phyloP scores from a whole-genome alignment of 1,140 invertebrate species.

The Tetragnatha versicolor region DNA sequence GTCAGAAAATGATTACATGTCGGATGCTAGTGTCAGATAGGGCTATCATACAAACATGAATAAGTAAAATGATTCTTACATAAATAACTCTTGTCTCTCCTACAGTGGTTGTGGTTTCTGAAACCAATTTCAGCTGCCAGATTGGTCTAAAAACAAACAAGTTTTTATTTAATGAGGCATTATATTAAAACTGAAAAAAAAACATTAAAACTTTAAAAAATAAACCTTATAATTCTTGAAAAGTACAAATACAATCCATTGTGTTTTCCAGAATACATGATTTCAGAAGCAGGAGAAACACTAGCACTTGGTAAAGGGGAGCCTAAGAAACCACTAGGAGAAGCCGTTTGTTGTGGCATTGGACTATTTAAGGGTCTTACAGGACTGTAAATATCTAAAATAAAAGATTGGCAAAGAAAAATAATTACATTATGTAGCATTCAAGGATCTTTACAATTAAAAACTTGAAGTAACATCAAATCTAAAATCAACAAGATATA shows the following conservation, averaged over 20 bases:
- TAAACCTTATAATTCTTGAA: constrained; percentile 76
- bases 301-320: constrained; percentile 9
- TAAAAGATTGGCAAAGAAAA: background rate
- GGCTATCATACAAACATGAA: background rate
- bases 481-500: background rate
- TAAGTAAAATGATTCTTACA: constrained; percentile 59
- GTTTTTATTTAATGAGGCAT: background rate
- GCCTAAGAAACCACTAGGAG: background rate
- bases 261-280: constrained; percentile 84
- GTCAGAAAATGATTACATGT: background rate
- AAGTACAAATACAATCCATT: constrained; percentile 92
- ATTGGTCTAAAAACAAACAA: constrained; percentile 60
- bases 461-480: no score
- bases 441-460: no score
- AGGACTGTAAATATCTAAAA: constrained; percentile 34
- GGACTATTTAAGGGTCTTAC: constrained; percentile 6
- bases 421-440: no score
- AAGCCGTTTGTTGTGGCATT: background rate
- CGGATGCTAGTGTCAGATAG: background rate
- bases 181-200: background rate
- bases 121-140: constrained; percentile 63
- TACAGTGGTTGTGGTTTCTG: constrained; percentile 60
- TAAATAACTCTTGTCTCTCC: constrained; percentile 60
- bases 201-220: background rate
- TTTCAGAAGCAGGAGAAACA: constrained; percentile 62